Evolutionary conservation across 1,140 invertebrate species (phyloP).

Genomic region (Fragariocoptes setiger): DNA sequence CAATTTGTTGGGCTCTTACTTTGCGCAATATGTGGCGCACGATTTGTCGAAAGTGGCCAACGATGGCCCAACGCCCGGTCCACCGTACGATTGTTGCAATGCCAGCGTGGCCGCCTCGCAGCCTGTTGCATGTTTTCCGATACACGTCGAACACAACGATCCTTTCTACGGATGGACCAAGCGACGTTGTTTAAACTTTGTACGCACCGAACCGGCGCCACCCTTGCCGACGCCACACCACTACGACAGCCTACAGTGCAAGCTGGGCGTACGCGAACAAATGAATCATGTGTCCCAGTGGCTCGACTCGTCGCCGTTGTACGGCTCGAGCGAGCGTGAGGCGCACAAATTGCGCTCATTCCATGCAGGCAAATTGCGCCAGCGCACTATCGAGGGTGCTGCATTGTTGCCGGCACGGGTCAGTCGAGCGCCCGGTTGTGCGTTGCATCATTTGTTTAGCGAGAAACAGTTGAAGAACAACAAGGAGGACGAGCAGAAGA

Average conservation of each 20-base stretch:
- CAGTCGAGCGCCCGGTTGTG: too few species aligned
- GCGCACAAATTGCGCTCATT: conserved; percentile 22
- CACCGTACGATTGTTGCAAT: conserved; percentile 17
- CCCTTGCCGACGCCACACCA: too few species aligned
- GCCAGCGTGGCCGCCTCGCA: conserved; percentile 33
- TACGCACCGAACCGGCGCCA: conserved; percentile 7
- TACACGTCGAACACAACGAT: conserved; percentile 2
- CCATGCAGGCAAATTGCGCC: conserved; percentile 18
- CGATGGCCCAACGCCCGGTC: conserved; percentile 11
- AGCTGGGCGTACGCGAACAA: conserved; percentile 5
- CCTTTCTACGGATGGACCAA: conserved; percentile 1
- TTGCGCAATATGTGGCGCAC: conserved; percentile 12
- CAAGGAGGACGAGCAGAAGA: conserved; percentile 22
- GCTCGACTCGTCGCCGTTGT: conserved; percentile 5
- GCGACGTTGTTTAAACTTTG: conserved; percentile 5
- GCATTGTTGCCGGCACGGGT: too few species aligned
- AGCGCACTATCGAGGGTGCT: too few species aligned
- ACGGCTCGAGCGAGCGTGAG: conserved; percentile 20
- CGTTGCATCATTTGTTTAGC: too few species aligned
- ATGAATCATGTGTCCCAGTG: conserved; percentile 4
- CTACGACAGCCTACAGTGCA: too few species aligned
- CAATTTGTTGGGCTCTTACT: conserved; percentile 12
- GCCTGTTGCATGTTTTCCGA: conserved; percentile 26
- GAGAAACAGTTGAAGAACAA: too few species aligned
- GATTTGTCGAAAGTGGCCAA: conserved; percentile 9